Evolutionary conservation across 2,113 vertebrate genomes (phyloP), one percentile per base, ranked within the genome.

Genomic region (Microtus oregoni): DNA sequence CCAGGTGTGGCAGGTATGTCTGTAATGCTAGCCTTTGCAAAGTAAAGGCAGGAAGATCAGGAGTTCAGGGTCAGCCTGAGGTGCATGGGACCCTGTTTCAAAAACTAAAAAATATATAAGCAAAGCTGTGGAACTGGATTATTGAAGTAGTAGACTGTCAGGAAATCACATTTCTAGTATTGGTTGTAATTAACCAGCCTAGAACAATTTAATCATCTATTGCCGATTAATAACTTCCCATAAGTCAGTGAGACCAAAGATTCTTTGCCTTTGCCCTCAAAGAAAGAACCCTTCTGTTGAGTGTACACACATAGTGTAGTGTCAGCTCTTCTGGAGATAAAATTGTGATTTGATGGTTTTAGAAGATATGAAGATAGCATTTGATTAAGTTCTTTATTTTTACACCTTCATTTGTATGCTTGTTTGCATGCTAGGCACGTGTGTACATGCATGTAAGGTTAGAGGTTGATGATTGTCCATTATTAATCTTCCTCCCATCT

Each of bases 361-460:
- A 82, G 32, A 91, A 94, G n/a, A 94, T 52, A 78, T 68, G n/a
- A 44, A 94, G 63, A 75, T 58, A 91, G 30, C 30, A 93, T 94
- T 58, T 78, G 72, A 93, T 52, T 89, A 63, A 63, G 24, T 7
- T 61, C 7, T 65, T 9, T 61, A 24, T 26, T 58, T 61, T 61
- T 61, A 1, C 55, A 38, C 58, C 61, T 82, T 82, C 79, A 82
- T 61, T 61, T 61, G 12, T 61, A 61, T 35, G 78, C 19, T 55
- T 82, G 11, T 82, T 58, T 58, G 55, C 52, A 7, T 58, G 35
- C 38, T 38, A 38, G 52, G 20, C 22, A 22, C 77, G 13, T 28
- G 52, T 61, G 55, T 83, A 38, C 79, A 28, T 28, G 55, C 22
- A 15, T 61, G n/a, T 28, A 61, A 61, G 24, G 35, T 13, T 26